Conservation (phyloP, 2,797 vertebrate species). For the Pteropus rufus region DNA sequence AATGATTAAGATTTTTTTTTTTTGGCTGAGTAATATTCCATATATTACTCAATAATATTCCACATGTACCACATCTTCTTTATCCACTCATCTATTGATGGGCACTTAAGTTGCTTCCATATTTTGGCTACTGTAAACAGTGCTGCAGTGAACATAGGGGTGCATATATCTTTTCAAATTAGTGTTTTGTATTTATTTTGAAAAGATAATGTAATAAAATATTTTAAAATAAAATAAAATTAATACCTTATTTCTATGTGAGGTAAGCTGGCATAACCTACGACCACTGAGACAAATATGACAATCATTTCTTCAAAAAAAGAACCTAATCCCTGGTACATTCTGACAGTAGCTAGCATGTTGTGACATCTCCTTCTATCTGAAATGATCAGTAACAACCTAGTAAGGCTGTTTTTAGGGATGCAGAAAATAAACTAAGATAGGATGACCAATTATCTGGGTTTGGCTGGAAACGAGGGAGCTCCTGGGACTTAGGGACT, state of each 20-base stretch:
- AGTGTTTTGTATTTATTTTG: no score
- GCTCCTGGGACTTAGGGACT: background rate
- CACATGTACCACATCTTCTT: no score
- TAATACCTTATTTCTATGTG: conserved; percentile 24
- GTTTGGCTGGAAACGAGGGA: background rate
- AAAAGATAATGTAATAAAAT: no score
- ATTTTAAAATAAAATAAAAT: background rate
- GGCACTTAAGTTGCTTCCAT: no score
- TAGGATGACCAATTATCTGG: background rate
- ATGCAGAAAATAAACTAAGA: background rate
- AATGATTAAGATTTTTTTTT: no score
- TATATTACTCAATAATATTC: no score
- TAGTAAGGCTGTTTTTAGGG: background rate
- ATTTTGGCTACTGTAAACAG: no score
- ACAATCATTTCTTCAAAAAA: background rate
- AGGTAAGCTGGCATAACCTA: background rate
- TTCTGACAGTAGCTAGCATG: background rate
- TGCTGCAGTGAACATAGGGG: no score
- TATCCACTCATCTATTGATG: no score
- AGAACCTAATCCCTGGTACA: background rate
- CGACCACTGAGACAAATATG: background rate
- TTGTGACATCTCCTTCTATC: background rate
- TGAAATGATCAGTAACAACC: background rate
- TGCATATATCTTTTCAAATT: no score
- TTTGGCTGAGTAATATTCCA: no score